Evolutionary conservation across 2,113 vertebrate species (phyloP), one percentile per base, ranked within the genome.

Genomic region (Phalacrocorax pelagicus): DNA sequence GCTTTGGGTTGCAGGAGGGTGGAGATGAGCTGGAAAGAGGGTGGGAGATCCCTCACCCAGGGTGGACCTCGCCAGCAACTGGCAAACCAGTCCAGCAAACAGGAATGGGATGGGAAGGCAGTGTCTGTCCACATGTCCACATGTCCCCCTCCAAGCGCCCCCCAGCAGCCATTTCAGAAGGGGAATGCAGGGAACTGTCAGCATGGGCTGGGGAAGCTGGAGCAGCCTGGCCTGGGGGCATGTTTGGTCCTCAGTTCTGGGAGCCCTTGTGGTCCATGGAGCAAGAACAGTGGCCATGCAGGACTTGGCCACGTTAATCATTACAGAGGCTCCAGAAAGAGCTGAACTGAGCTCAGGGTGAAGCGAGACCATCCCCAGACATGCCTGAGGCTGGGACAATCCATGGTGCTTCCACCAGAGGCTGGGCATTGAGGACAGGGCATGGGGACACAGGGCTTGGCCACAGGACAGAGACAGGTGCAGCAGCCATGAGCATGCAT

Each of bases 391-490:
- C 21, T 3, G 2, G 22, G 22, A 38, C 21, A 9, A 88, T 66
- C 38, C 9, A 2, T 20, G 21, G 70, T 22, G 34, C 30, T 74
- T 81, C 69, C 7, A 3, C 30, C 51, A 55, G 19, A 54, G 66
- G 52, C 19, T 72, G 32, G 16, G 52, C 12, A 1, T 65, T 40
- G 30, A 40, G 46, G 30, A 92, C 46, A 62, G 30, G 55, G 16
- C 34, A 80, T 9, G n/a, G 79, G 46, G 36, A 93, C 14, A n/a
- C 0, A 1, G 55, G 26, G 10, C 32, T 91, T 55, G 30, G 46
- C 17, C 29, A 65, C 0, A 0, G 47, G 36, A 78, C 19, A 11
- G 11, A 75, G 47, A 9, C 65, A 81, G 55, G n/a, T 15, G 13
- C 22, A 81, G 80, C 21, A 74, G 65, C 21, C 74, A 27, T 2